phyloP scores from a whole-genome alignment of 2,888 invertebrate species.

The Pyrochroa serraticornis region DNA sequence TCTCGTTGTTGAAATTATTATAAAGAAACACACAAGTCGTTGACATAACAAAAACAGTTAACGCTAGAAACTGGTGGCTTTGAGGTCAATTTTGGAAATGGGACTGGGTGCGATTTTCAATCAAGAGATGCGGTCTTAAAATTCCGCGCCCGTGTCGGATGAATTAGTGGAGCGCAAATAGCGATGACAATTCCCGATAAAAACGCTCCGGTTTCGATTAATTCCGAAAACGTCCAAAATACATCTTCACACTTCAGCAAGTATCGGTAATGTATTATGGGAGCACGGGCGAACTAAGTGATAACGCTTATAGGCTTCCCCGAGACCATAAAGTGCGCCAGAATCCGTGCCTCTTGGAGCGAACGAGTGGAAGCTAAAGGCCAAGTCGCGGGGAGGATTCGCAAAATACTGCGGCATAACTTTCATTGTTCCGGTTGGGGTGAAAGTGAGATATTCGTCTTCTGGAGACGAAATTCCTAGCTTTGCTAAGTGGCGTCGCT shows the following conservation, averaged over 20 bases:
- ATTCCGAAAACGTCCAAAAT: conserved; percentile 51
- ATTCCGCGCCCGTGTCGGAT: neutral
- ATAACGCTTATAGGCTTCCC: conserved; percentile 52
- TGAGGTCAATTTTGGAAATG: too few species aligned
- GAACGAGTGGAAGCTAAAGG: conserved; percentile 44
- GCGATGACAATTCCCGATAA: conserved; percentile 34
- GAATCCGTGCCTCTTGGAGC: conserved; percentile 50
- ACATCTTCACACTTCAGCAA: conserved; percentile 56
- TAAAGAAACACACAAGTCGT: too few species aligned
- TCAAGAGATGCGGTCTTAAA: conserved; percentile 1
- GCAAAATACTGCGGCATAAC: conserved; percentile 55
- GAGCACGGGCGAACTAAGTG: conserved; percentile 44
- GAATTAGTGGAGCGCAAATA: neutral
- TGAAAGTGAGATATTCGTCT: conserved; percentile 54
- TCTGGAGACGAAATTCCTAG: conserved; percentile 50
- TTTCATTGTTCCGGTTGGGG: conserved; percentile 52
- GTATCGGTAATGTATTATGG: conserved; percentile 55
- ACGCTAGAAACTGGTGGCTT: too few species aligned
- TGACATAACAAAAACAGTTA: too few species aligned
- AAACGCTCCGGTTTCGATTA: conserved; percentile 40
- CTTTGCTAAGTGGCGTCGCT: conserved; percentile 38
- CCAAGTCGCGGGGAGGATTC: conserved; percentile 44
- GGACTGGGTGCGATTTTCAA: neutral
- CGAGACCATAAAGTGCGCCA: conserved; percentile 49
- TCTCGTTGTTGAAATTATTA: too few species aligned